These are phyloP conservation scores for Bucco capensis DNA, from an alignment of 2,113 vertebrate species.

Conservation along the genomic window DNA sequence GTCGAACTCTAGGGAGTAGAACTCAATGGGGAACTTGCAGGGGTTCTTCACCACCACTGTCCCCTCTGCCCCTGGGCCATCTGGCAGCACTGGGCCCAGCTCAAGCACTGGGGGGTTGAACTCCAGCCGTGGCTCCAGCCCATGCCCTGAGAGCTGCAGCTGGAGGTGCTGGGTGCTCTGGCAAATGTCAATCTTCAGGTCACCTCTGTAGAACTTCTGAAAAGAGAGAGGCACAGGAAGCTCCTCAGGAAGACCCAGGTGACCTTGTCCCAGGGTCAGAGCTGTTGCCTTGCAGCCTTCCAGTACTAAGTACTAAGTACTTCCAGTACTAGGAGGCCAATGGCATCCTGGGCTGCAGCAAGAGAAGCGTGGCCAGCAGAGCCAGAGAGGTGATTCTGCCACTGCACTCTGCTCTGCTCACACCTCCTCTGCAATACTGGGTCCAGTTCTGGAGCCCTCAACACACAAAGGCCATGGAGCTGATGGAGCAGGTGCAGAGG, in stretches of 20 bases:
- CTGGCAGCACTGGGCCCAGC: constrained; percentile 79
- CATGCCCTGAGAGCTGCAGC: constrained; percentile 74
- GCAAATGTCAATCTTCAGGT: constrained; percentile 70
- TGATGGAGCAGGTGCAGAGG: too few relatives aligned
- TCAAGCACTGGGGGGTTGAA: constrained; percentile 73
- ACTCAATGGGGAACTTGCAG: constrained; percentile 85
- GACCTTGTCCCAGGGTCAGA: background rate
- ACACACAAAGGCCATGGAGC: too few relatives aligned
- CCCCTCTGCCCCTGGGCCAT: constrained; percentile 54
- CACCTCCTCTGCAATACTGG: too few relatives aligned
- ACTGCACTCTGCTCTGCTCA: too few relatives aligned
- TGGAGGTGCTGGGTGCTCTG: constrained; percentile 72
- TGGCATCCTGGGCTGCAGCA: too few relatives aligned
- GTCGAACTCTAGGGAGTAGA: constrained; percentile 74
- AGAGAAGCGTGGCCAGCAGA: too few relatives aligned
- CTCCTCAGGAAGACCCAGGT: background rate
- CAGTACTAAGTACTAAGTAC: too few relatives aligned
- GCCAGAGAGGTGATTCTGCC: too few relatives aligned
- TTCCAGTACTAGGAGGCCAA: too few relatives aligned
- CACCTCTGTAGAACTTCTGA: constrained; percentile 79
- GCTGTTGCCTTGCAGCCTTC: too few relatives aligned
- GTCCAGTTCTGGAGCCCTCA: too few relatives aligned
- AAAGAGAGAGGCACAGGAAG: background rate
- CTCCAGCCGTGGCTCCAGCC: constrained; percentile 80
- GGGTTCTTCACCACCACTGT: constrained; percentile 83